phyloP scores from a whole-genome alignment of 1,140 invertebrate genomes.

The Armadillidium nasatum region DNA sequence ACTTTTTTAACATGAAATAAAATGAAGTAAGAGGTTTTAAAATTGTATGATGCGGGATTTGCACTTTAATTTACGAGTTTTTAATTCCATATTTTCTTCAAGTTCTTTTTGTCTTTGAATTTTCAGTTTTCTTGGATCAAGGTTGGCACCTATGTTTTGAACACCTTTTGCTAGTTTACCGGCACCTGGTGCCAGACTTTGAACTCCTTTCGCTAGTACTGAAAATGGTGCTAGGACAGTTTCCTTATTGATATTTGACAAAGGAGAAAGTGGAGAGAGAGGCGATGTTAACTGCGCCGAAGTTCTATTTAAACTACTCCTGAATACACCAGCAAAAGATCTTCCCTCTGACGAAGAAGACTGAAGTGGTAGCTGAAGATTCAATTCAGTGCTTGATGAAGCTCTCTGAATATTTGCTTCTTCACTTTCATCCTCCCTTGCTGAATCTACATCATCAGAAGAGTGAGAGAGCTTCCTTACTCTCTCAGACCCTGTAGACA shows the following conservation, averaged over 20 bases:
- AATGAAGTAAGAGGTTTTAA: neutral
- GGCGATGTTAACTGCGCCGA: constrained; percentile 46
- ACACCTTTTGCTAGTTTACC: constrained; percentile 73
- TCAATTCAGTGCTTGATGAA: neutral
- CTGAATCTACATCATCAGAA: constrained; percentile 59
- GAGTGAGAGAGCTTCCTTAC: constrained; percentile 57
- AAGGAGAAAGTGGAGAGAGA: constrained; percentile 35
- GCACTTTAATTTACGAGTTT: constrained; percentile 11
- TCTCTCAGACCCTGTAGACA: constrained; percentile 49
- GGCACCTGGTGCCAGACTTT: constrained; percentile 27
- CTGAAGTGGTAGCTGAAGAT: neutral
- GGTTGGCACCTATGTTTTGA: constrained; percentile 72
- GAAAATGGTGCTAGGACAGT: constrained; percentile 60
- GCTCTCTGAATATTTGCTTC: constrained; percentile 7
- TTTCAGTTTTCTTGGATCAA: constrained; percentile 71
- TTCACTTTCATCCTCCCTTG: neutral
- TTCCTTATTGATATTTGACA: constrained; percentile 39
- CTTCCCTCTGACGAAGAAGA: neutral
- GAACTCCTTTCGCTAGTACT: constrained; percentile 29
- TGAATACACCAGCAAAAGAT: constrained; percentile 25
- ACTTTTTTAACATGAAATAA: too few relatives aligned
- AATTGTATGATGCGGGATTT: neutral
- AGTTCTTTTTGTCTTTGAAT: constrained; percentile 20
- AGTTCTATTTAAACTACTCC: constrained; percentile 36
- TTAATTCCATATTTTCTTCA: constrained; percentile 17